These are phyloP conservation scores for Penaeus vannamei DNA, from an alignment of 1,140 invertebrate species.

Conservation along the genomic window DNA sequence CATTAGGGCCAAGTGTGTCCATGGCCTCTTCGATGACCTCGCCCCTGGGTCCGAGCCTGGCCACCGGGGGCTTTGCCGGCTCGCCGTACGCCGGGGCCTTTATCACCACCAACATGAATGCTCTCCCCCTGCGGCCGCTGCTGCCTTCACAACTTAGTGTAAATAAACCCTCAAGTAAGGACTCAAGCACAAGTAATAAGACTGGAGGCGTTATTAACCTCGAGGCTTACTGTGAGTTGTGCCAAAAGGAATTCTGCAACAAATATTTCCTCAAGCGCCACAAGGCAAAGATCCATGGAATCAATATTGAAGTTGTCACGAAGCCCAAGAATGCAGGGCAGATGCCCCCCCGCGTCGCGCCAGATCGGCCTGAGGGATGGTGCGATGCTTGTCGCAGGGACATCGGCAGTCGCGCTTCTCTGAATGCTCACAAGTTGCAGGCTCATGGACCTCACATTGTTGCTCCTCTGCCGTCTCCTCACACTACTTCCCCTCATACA, in stretches of 20 bases:
- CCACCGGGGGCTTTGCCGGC: constrained; percentile 49
- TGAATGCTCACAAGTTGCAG: constrained; percentile 67
- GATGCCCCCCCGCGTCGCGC: constrained; percentile 59
- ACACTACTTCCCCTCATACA: constrained; percentile 44
- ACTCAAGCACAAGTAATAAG: constrained; percentile 12
- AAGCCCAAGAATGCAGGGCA: constrained; percentile 51
- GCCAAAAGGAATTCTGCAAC: constrained; percentile 82
- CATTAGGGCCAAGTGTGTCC: constrained; percentile 55
- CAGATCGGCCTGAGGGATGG: constrained; percentile 65
- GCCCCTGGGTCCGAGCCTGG: constrained; percentile 58
- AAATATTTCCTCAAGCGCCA: constrained; percentile 81
- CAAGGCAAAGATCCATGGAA: constrained; percentile 76
- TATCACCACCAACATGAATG: constrained; percentile 66
- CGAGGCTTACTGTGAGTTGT: constrained; percentile 75
- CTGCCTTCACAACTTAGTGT: constrained; percentile 48
- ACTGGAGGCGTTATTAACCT: constrained; percentile 67
- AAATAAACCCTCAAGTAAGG: constrained; percentile 22
- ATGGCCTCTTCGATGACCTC: constrained; percentile 55
- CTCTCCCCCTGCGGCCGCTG: constrained; percentile 56
- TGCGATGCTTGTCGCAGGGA: constrained; percentile 67
- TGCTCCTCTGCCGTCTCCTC: constrained; percentile 59
- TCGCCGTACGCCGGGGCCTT: constrained; percentile 68
- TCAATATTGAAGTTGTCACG: constrained; percentile 69
- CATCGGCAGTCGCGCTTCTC: constrained; percentile 61
- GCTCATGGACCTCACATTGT: constrained; percentile 67